Base-by-base conservation (phyloP, 2,113 vertebrate genomes). In the Petrocephalus microphthalmus region DNA sequence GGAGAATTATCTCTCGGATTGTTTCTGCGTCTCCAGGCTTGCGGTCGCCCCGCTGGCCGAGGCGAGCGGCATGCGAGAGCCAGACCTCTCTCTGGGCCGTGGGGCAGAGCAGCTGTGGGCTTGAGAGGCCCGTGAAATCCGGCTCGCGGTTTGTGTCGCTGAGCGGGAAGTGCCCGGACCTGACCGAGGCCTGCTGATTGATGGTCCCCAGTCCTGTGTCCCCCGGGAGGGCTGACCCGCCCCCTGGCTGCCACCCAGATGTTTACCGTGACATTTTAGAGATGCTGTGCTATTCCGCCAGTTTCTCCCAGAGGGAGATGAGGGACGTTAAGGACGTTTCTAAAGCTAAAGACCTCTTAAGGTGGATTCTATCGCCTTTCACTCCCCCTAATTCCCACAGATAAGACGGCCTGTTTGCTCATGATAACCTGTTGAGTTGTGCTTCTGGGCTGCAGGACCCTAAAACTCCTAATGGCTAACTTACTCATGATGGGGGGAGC, bases 1-100 rank as follows among this genome's bases (percentile, higher is more conserved):
- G 84, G 89, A 88, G 85, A 88, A 89, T 89, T 88, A 89, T 89
- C 89, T 91, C 91, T 85, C 88, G 56, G 89, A 89, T 51, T 29
- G 57, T 42, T 22, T 37, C 67, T 25, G n/a, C 82, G 6, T 51
- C 45, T 49, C 5, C 49, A 25, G 49, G 8, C 47, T 57, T 82
- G 87, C 17, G 33, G 51, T 25, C 5, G 15, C 22, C 53, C 33
- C 56, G 33, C 47, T 42, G 29, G 37, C 15, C 1, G 49, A 74
- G 81, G 52, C 3, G 0, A 56, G 78, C 5, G n/a, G 42, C 51
- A 82, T 29, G 64, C n/a, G 19, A 88, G 57, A 88, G 22, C 25
- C 71, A 83, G 25, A 82, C 11, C 37, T 22, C 20, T 74, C 15
- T 74, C 47, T 88, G 29, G 29, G 54, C 1, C 37, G 11, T 11